phyloP scores from a whole-genome alignment of 2,888 invertebrate species.

The Julus scanicus region DNA sequence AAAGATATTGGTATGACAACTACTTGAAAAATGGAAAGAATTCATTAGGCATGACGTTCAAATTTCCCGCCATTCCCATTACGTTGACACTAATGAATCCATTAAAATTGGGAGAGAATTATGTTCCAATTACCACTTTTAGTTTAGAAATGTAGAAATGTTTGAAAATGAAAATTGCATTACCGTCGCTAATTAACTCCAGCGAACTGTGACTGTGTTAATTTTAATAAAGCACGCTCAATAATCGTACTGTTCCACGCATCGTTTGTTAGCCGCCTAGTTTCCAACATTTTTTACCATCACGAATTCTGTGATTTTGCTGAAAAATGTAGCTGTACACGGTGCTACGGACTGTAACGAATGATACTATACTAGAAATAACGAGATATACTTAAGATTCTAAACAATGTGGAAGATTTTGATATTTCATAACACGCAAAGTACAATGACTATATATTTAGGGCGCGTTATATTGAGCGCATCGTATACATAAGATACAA shows the following conservation, averaged over 20 bases:
- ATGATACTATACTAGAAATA: background rate
- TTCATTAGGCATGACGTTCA: too few species aligned
- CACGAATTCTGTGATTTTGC: too few species aligned
- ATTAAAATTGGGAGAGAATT: background rate
- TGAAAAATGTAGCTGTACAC: background rate
- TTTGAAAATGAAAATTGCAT: background rate
- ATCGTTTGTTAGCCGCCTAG: background rate
- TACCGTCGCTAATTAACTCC: background rate
- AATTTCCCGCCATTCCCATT: too few species aligned
- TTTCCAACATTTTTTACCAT: background rate
- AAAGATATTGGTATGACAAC: too few species aligned
- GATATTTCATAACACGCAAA: background rate
- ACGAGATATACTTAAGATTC: background rate
- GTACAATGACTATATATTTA: background rate
- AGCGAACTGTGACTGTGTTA: background rate
- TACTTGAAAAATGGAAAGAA: too few species aligned
- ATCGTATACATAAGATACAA: background rate
- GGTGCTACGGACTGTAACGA: background rate
- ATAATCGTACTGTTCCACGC: conserved; percentile 12
- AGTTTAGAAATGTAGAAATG: background rate
- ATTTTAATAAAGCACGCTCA: background rate
- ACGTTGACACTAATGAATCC: too few species aligned
- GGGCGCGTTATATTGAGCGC: background rate
- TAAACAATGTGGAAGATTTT: background rate
- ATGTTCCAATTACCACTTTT: background rate